Conservation (phyloP, 2,113 vertebrate genomes). For the Phyllostomus discolor region DNA sequence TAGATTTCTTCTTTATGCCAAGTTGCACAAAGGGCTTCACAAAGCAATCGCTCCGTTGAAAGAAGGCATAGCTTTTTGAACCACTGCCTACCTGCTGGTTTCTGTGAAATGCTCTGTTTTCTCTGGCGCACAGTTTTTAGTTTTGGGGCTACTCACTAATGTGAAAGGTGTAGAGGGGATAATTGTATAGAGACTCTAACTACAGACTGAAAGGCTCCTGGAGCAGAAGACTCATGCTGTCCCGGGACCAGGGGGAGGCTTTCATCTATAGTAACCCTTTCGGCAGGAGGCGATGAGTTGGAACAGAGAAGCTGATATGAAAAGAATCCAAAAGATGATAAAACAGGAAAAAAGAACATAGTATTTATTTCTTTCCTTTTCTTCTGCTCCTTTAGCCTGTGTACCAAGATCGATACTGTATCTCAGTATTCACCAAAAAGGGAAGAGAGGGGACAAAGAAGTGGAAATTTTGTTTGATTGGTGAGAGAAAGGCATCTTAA, state of each 20-base stretch:
- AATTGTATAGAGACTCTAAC: conserved; percentile 57
- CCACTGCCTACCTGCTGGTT: conserved; percentile 42
- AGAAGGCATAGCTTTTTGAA: conserved; percentile 50
- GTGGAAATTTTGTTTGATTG: background rate
- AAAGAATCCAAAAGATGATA: conserved; percentile 50
- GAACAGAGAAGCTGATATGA: conserved; percentile 43
- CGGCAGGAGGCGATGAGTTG: background rate
- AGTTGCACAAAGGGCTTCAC: background rate
- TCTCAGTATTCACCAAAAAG: background rate
- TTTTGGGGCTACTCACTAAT: conserved; percentile 21
- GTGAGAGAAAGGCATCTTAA: background rate
- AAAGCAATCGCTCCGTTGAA: background rate
- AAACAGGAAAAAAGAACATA: background rate
- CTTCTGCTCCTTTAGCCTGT: background rate
- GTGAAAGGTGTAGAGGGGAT: conserved; percentile 22
- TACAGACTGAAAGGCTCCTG: conserved; percentile 45
- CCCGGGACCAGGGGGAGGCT: conserved; percentile 48
- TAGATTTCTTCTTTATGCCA: background rate
- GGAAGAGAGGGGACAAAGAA: background rate
- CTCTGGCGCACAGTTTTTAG: background rate
- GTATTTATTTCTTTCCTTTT: background rate
- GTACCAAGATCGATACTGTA: background rate
- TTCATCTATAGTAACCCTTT: conserved; percentile 55
- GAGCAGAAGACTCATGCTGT: conserved; percentile 25
- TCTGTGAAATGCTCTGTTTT: conserved; percentile 29